Conservation (phyloP, 2,797 vertebrate species). For the Halcyon chelicuti region DNA sequence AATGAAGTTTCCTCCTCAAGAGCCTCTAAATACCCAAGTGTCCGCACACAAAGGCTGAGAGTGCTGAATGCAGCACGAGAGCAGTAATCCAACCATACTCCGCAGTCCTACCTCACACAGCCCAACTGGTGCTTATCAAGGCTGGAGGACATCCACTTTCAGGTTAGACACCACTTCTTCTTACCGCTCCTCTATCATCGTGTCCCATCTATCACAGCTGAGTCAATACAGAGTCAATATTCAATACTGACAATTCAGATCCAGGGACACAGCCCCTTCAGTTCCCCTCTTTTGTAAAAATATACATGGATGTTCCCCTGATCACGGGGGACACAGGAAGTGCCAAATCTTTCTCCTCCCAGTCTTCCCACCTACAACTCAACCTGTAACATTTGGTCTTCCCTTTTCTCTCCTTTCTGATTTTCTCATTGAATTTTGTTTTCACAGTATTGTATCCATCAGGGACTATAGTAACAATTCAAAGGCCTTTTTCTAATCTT, state of each 20-base stretch:
- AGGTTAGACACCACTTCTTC: not conserved
- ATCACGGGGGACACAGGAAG: not conserved
- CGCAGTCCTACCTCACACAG: not conserved
- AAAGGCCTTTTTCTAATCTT: not conserved
- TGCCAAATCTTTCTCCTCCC: not conserved
- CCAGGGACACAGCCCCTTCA: not conserved
- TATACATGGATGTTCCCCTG: not conserved
- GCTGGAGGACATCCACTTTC: not conserved
- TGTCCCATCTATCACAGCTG: not conserved
- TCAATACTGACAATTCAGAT: not conserved
- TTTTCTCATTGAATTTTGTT: not conserved
- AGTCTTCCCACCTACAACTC: not conserved
- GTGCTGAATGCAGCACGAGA: not conserved
- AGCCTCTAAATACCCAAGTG: not conserved
- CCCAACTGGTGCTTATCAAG: not conserved
- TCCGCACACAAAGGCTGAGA: not conserved
- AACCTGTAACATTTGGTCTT: not conserved
- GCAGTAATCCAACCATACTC: rapidly evolving
- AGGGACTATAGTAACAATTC: not conserved
- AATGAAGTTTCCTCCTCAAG: not conserved
- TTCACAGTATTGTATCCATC: not conserved
- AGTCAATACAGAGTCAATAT: not conserved
- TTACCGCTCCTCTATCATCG: rapidly evolving
- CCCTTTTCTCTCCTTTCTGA: not conserved
- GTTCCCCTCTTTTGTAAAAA: not conserved